Base-by-base conservation (phyloP, 2,888 invertebrate genomes). In the Trichacis sp. region DNA sequence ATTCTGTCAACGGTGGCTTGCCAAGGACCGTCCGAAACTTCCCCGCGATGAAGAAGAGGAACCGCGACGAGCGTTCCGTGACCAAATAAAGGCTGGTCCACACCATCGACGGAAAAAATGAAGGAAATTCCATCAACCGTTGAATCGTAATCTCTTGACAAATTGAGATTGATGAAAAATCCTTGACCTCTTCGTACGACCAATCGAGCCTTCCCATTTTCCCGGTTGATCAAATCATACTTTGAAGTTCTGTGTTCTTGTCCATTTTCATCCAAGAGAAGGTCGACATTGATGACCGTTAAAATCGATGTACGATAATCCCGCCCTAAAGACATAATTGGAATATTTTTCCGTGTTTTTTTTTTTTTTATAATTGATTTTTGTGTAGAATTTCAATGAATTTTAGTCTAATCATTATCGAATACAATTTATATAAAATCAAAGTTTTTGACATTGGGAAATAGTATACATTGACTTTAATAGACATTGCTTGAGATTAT, bases 111-210 rank as follows among this genome's bases (percentile, higher is more conserved):
- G 48, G 91, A 91, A 79, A 96, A 95, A 57, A 95, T 92, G 73
- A 96, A 91, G 36, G 93, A 93, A 43, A 96, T 87, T 5, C 92
- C 93, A 84, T 96, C 96, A 76, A 86, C 89, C 12, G 87, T 87
- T 15, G 90, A 88, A 74, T 92, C 89, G 82, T 91, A 96, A 11
- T 91, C 89, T 49, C 94, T 88, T 76, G 91, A 93, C 60, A 95
- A 88, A 11, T 88, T 87, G 54, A 96, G 86, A 73, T 90, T 89
- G 43, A 94, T 81, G 77, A 87, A 88, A 84, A 97, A 96, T 18
- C 91, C 86, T 83, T 95, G 94, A 5, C 96, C 96, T 68, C 96
- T 87, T 64, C 96, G 88, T 5, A 96, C 88, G 0, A 97, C 92
- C 46, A 95, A 87, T 68, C 90, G 88, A 45, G 89, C 88, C 45